A percentile compares a stretch with the other conserved stretches of the same genome.
Evolutionary conservation across 2,888 invertebrate genomes (phyloP).

Genomic region (Luperina nickerlii): DNA sequence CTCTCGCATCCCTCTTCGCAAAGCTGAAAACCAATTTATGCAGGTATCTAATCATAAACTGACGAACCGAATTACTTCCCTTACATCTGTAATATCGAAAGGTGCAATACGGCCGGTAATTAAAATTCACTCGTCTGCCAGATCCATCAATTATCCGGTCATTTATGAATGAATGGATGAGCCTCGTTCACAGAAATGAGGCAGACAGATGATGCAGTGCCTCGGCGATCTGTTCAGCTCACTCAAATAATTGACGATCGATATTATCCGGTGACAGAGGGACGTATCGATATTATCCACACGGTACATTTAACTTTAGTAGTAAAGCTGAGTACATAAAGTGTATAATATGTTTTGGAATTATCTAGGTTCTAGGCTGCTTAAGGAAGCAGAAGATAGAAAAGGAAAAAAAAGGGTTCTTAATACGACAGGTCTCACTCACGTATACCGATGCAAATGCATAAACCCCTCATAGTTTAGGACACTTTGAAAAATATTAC

Average conservation of each 20-base stretch:
- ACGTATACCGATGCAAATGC: background rate
- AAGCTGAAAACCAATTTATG: background rate
- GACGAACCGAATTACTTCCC: background rate
- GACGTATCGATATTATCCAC: slow-evolving; percentile 7
- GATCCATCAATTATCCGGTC: slow-evolving; percentile 69
- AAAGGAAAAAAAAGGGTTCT: background rate
- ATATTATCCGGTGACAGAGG: slow-evolving; percentile 21
- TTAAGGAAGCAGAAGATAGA: background rate
- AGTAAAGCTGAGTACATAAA: background rate
- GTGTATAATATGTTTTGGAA: background rate
- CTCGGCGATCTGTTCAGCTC: slow-evolving; percentile 37
- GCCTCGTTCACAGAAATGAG: slow-evolving; percentile 54
- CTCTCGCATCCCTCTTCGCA: background rate
- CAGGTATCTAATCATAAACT: background rate
- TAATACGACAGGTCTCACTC: background rate
- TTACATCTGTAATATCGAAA: background rate
- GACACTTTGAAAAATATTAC: background rate
- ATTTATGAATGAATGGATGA: slow-evolving; percentile 70
- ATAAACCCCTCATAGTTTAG: background rate
- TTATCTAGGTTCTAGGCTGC: background rate
- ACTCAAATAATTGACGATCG: slow-evolving; percentile 39
- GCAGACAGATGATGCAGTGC: slow-evolving; percentile 54
- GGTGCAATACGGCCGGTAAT: slow-evolving; percentile 41
- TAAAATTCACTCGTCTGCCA: slow-evolving; percentile 63
- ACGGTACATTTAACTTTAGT: background rate